These are phyloP conservation scores for Cremastinae sp. DNA, from an alignment of 2,888 invertebrate genomes.

Conservation along the genomic window DNA sequence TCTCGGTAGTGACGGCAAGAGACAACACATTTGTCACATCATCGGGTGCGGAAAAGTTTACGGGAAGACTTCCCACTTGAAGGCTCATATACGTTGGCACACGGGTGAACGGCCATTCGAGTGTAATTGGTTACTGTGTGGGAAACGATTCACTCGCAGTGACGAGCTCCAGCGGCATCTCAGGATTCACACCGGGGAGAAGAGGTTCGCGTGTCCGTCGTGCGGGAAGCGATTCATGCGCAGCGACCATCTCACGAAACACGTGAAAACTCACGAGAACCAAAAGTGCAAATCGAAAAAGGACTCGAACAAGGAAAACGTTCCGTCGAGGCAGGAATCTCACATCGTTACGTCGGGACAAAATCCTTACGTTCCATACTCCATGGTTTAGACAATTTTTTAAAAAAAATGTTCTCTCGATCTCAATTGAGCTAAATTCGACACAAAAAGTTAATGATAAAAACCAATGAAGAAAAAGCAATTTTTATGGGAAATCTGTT, in stretches of 20 bases:
- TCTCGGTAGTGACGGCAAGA: conserved; percentile 89
- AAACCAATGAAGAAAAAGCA: not conserved
- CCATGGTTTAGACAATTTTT: conserved; percentile 46
- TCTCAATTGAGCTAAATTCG: no score
- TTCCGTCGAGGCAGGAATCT: conserved; percentile 50
- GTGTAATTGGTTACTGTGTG: conserved; percentile 94
- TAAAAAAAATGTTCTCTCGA: no score
- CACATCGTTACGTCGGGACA: conserved; percentile 50
- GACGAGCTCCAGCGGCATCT: conserved; percentile 92
- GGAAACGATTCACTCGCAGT: conserved; percentile 94
- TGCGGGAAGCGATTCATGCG: conserved; percentile 95
- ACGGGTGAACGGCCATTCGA: conserved; percentile 95
- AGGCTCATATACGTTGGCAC: conserved; percentile 95
- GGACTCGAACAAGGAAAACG: conserved; percentile 79
- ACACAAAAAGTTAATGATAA: no score
- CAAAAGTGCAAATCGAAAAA: conserved; percentile 82
- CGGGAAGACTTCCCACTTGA: conserved; percentile 96
- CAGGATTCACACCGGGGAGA: conserved; percentile 94
- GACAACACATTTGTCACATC: conserved; percentile 92
- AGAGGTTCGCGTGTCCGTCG: conserved; percentile 91
- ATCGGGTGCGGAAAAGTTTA: conserved; percentile 94
- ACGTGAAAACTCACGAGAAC: conserved; percentile 92
- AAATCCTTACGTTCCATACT: conserved; percentile 53
- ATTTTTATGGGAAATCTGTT: no score
- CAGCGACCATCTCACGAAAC: conserved; percentile 96